Evolutionary conservation across 2,888 invertebrate genomes (phyloP).

Genomic region (Acanthopleura granulata): DNA sequence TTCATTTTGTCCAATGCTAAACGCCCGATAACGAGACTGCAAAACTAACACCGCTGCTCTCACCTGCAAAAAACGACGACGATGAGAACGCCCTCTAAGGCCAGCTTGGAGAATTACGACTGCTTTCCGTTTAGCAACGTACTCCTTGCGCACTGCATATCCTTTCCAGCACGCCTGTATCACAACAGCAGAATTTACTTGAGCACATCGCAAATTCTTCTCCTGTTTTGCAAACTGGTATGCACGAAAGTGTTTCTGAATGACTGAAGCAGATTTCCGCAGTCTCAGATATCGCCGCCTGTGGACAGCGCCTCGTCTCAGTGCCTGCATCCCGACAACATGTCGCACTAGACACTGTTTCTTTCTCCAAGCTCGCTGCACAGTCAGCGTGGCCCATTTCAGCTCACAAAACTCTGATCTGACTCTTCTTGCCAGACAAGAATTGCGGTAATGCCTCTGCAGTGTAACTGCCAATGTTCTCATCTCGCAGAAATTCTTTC

Average conservation of each 20-base stretch:
- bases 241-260: not conserved
- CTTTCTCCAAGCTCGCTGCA: not conserved
- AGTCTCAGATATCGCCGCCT: not conserved
- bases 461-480: not conserved
- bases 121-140: constrained; percentile 21
- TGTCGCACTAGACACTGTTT: not conserved
- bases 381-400: not conserved
- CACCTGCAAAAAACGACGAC: not conserved
- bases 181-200: constrained; percentile 11
- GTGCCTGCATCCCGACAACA: not conserved
- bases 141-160: constrained; percentile 10
- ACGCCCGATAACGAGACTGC: not conserved
- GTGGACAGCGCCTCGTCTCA: not conserved
- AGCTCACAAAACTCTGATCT: not conserved
- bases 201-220: not conserved
- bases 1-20: not conserved
- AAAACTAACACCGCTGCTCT: not conserved
- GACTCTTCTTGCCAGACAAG: not conserved
- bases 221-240: not conserved
- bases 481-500: not conserved
- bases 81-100: constrained; percentile 11
- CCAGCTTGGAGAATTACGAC: constrained; percentile 34
- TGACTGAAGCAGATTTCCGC: not conserved
- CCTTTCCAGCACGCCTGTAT: constrained; percentile 34
- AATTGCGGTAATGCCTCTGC: not conserved